These are phyloP conservation scores for Drosophila funebris DNA, from an alignment of 1,140 invertebrate species.

Conservation along the genomic window DNA sequence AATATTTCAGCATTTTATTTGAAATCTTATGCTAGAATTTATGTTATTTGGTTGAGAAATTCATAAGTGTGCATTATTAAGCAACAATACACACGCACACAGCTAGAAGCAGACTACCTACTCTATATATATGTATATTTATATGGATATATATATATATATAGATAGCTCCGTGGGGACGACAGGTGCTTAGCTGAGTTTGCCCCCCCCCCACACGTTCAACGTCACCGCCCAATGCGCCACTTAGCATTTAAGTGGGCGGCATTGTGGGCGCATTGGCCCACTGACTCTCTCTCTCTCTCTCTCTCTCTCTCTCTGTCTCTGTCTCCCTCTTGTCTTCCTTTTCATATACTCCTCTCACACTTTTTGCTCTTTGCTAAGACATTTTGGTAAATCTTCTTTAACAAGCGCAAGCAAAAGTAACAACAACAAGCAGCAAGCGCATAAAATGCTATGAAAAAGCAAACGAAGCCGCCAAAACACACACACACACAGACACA, in stretches of 20 bases:
- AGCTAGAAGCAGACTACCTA: background rate
- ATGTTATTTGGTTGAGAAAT: conserved; percentile 27
- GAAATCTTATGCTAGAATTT: conserved; percentile 17
- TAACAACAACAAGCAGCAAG: conserved; percentile 60
- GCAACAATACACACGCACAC: conserved; percentile 8
- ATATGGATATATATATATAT: background rate
- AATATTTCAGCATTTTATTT: background rate
- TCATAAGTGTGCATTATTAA: conserved; percentile 50
- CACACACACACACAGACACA: conserved; percentile 41
- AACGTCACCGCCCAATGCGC: conserved; percentile 42
- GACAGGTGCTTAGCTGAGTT: conserved; percentile 38
- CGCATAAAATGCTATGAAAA: conserved; percentile 79
- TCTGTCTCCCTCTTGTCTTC: background rate
- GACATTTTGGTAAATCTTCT: conserved; percentile 80
- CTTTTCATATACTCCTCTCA: background rate
- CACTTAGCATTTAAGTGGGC: conserved; percentile 80
- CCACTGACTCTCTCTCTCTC: background rate
- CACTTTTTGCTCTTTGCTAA: conserved; percentile 35
- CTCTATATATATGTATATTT: background rate
- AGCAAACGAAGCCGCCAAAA: conserved; percentile 68
- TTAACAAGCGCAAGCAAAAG: conserved; percentile 66
- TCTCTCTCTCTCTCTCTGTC: background rate
- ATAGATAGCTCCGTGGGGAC: conserved; percentile 2
- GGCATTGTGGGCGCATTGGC: conserved; percentile 50
- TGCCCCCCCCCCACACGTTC: conserved; percentile 1